Evolutionary conservation across 2,113 vertebrate species (phyloP).

Genomic region (Neolamprologus tretocephalus): DNA sequence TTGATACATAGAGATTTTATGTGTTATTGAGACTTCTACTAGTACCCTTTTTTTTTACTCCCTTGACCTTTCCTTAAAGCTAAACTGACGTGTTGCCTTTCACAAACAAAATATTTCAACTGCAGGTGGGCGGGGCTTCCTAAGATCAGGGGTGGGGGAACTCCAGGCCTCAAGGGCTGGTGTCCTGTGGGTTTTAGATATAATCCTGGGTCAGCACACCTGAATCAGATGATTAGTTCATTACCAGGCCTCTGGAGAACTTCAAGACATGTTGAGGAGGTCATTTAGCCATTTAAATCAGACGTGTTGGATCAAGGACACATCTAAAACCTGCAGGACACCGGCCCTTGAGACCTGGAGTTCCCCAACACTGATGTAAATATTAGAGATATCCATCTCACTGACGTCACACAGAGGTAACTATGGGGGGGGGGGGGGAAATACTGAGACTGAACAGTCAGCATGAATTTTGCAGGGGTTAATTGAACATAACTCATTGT

Average conservation of each 20-base stretch:
- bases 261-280: not conserved
- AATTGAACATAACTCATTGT: not conserved
- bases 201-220: not conserved
- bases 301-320: not conserved
- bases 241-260: not conserved
- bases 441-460: not conserved
- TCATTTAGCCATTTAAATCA: not conserved
- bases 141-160: not conserved
- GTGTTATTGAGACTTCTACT: not conserved
- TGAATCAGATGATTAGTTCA: not conserved
- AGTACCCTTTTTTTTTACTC: not conserved
- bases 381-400: not conserved
- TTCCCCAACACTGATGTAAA: not conserved
- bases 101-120: not conserved
- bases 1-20: not conserved
- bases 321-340: not conserved
- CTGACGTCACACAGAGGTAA: not conserved
- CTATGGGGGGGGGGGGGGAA: rapidly evolving
- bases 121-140: not conserved
- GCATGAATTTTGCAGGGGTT: not conserved
- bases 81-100: not conserved
- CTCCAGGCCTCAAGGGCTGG: not conserved
- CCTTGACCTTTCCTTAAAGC: not conserved
- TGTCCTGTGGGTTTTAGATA: not conserved
- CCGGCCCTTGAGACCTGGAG: not conserved